Conservation (phyloP, 2,888 invertebrate species). For the Rhopalosiphum nymphaeae region DNA sequence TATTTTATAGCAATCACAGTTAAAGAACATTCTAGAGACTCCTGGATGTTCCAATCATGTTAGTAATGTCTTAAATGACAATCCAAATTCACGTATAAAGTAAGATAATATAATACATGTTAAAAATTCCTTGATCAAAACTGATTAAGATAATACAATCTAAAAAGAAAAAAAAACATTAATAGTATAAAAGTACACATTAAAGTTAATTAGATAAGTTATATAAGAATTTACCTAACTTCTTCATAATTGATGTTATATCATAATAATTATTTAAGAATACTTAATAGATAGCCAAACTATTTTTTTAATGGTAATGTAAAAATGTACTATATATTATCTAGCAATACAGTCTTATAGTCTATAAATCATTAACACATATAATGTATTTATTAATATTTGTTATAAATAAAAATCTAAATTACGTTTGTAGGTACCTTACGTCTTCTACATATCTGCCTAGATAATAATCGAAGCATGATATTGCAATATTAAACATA, state of each 20-base stretch:
- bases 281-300: not conserved
- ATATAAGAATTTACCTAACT: not conserved
- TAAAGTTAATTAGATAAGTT: not conserved
- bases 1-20: constrained; percentile 43
- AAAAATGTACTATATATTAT: not conserved
- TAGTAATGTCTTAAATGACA: not conserved
- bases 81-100: constrained; percentile 1
- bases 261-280: not conserved
- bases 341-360: not conserved
- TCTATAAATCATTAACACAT: not conserved
- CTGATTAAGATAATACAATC: not conserved
- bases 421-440: not conserved
- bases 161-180: not conserved
- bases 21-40: constrained; percentile 3
- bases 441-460: accelerated
- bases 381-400: not conserved
- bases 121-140: not conserved
- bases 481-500: not conserved
- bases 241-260: not conserved
- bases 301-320: not conserved
- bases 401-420: not conserved
- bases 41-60: constrained; percentile 49
- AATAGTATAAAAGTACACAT: not conserved
- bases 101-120: constrained; percentile 16
- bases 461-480: not conserved